A percentile compares a stretch with the other conserved stretches of the same genome.
Conservation (phyloP, 2,888 invertebrate species). For the Petrolisthes manimaculis region DNA sequence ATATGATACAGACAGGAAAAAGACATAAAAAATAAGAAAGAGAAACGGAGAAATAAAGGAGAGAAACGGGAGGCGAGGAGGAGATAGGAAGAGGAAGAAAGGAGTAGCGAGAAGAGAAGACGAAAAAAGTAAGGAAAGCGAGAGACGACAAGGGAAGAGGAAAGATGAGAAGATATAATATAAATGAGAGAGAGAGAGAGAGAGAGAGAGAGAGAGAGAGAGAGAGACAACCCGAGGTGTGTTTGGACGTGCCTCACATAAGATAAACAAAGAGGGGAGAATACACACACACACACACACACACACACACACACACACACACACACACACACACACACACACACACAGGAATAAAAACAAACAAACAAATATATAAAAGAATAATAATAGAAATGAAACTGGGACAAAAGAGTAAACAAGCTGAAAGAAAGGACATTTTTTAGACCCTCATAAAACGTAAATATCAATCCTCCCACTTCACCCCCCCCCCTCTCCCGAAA, state of each 20-base stretch:
- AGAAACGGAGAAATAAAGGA: too few relatives aligned
- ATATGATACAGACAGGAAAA: neutral
- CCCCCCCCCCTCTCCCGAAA: neutral
- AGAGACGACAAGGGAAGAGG: neutral
- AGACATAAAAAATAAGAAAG: too few relatives aligned
- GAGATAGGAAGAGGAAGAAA: too few relatives aligned
- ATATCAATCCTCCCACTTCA: neutral
- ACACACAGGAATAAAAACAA: neutral
- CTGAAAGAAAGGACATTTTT: too few relatives aligned
- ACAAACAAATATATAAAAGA: neutral
- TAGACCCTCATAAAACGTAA: neutral
- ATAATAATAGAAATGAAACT: too few relatives aligned
- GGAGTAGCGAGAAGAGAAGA: neutral
- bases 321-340: slow-evolving; percentile 1
- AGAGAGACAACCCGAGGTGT: neutral
- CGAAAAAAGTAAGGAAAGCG: neutral
- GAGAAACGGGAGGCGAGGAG: too few relatives aligned
- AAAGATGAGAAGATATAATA: neutral
- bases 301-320: slow-evolving; percentile 21
- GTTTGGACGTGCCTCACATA: too few relatives aligned
- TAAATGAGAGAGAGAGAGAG: neutral
- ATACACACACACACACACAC: slow-evolving; percentile 17
- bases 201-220: slow-evolving; percentile 6
- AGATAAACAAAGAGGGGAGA: too few relatives aligned
- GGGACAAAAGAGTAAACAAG: neutral